phyloP scores from a whole-genome alignment of 1,140 invertebrate genomes.

The Aphaenogaster ashmeadi region DNA sequence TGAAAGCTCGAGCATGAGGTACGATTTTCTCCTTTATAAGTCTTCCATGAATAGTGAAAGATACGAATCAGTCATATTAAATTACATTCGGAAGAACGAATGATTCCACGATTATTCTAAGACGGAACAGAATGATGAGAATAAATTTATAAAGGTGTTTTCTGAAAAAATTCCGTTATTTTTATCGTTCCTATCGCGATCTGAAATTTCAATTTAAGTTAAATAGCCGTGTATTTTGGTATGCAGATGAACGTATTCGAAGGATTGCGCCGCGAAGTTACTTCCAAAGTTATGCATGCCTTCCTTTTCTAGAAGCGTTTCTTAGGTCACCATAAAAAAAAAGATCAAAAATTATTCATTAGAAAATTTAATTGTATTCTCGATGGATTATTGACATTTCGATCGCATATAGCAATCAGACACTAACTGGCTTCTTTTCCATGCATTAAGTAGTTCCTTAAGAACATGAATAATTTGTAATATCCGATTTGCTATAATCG shows the following conservation, averaged over 20 bases:
- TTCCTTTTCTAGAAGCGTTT: not conserved
- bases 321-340: slow-evolving; percentile 36
- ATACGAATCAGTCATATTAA: slow-evolving; percentile 50
- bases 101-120: slow-evolving; percentile 31
- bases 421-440: not conserved
- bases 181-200: slow-evolving; percentile 19
- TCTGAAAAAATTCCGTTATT: slow-evolving; percentile 45
- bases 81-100: slow-evolving; percentile 24
- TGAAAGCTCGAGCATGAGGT: slow-evolving; percentile 8
- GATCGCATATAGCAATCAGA: not conserved
- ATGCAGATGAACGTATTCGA: slow-evolving; percentile 56
- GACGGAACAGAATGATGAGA: not conserved
- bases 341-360: slow-evolving; percentile 11
- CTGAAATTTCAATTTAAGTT: slow-evolving; percentile 63
- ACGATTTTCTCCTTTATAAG: slow-evolving; percentile 33
- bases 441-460: not conserved
- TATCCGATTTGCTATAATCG: not conserved
- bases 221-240: slow-evolving; percentile 62
- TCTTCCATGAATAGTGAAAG: slow-evolving; percentile 15
- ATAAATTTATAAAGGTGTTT: slow-evolving; percentile 37
- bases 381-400: not conserved
- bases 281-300: slow-evolving; percentile 16
- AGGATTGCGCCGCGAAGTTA: slow-evolving; percentile 39
- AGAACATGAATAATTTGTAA: not conserved
- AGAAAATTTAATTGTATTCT: slow-evolving; percentile 16